A percentile compares a stretch with the other conserved stretches of the same genome.
Conservation (phyloP, 2,888 invertebrate species). For the Falcaria lacertinaria region DNA sequence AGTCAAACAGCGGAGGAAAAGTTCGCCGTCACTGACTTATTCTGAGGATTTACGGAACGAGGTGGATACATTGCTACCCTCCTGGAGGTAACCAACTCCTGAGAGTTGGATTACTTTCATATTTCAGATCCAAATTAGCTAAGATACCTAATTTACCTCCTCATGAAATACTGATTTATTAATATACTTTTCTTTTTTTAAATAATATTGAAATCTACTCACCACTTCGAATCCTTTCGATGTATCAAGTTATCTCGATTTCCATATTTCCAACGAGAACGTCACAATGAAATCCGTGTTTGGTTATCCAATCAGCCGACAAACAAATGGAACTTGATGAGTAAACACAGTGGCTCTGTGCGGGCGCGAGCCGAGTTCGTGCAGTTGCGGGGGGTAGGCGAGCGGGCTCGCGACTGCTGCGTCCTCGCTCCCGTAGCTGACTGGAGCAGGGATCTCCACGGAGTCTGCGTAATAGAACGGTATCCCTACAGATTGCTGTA, state of each 20-base stretch:
- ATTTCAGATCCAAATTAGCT: no score
- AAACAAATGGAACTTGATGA: constrained; percentile 39
- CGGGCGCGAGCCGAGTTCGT: constrained; percentile 37
- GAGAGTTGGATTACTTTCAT: no score
- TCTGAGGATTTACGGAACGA: constrained; percentile 22
- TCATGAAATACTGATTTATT: no score
- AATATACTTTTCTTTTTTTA: no score
- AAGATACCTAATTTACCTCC: no score
- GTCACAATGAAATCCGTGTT: constrained; percentile 40
- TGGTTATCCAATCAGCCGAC: constrained; percentile 30
- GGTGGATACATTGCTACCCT: constrained; percentile 23
- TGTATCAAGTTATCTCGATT: constrained; percentile 47
- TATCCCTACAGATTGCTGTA: constrained; percentile 77
- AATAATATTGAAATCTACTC: constrained; percentile 34
- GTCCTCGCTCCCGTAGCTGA: constrained; percentile 62
- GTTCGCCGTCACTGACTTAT: constrained; percentile 28
- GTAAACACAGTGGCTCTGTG: constrained; percentile 38
- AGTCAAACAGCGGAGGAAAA: constrained; percentile 35
- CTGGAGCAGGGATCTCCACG: constrained; percentile 72
- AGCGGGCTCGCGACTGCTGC: constrained; percentile 49
- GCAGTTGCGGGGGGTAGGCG: constrained; percentile 30
- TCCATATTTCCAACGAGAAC: constrained; percentile 43
- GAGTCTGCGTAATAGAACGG: constrained; percentile 78
- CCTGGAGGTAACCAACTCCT: no score
- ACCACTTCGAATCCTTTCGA: constrained; percentile 36